Base-by-base conservation (phyloP, 2,797 vertebrate species). In the Tadarida brasiliensis region DNA sequence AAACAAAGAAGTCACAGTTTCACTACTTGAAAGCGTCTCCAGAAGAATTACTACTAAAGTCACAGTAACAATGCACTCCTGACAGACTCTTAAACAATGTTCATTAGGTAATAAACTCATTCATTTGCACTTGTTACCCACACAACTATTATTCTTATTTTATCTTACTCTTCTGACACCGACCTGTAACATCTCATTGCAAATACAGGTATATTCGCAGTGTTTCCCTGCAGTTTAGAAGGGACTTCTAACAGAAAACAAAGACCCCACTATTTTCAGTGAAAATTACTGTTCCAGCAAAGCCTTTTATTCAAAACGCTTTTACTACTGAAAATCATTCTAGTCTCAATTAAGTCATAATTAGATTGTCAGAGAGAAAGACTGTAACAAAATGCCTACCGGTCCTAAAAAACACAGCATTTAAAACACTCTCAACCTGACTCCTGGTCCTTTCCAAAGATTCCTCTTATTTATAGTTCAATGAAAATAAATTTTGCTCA, bases 81-180 rank as follows among this genome's bases (percentile, higher is more conserved):
- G 90, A 74, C 67, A 74, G 82, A 92, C 96, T 95, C 92, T 92
- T 91, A 26, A 95, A 96, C 91, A 94, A 95, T 87, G 90, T 78
- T 74, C 78, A 94, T 91, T 68, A 88, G 65, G 61, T 94, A 97
- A 98, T 91, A 96, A 96, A 65, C 82, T 89, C 49, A 22, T 89
- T 97, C 94, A 65, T 97, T 98, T 89, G 90, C 54, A 85, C 94
- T 96, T 73, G 86, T 96, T 97, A 97, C 63, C 59, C 94, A 87
- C 57, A 87, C 74, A 95, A 56, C 92, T 89, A 6, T 49, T 90
- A 63, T 47, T 93, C 12, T 49, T 74, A 90, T 59, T 90, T 94
- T 90, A 77, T 59, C 89, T 94, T 63, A 54, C 14, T 82, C 78
- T 68, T 77, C 82, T 96, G 91, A 95, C 83, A 70, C 7, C 17